Evolutionary conservation across 2,888 invertebrate genomes (phyloP).

Genomic region (Agrotis segetum): DNA sequence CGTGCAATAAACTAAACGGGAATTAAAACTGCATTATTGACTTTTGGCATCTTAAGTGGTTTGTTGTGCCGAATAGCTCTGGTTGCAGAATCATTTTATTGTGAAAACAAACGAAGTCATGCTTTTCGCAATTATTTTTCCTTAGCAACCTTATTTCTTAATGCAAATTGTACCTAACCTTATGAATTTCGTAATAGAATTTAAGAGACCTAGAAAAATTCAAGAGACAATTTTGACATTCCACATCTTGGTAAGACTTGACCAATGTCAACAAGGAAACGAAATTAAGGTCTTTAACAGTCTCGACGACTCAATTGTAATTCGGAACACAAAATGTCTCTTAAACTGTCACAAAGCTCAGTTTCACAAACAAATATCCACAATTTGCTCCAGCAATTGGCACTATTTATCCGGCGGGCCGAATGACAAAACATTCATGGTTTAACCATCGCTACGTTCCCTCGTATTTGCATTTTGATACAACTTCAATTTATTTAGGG

Average conservation of each 20-base stretch:
- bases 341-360: slow-evolving; percentile 60
- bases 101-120: slow-evolving; percentile 14
- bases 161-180: no score
- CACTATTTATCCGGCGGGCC: slow-evolving; percentile 71
- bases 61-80: slow-evolving; percentile 21
- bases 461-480: slow-evolving; percentile 69
- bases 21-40: slow-evolving; percentile 24
- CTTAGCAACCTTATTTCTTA: neutral
- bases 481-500: slow-evolving; percentile 61
- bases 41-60: slow-evolving; percentile 15
- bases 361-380: slow-evolving; percentile 71
- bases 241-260: no score
- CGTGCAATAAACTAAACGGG: no score
- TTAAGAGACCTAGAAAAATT: neutral
- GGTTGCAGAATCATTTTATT: no score
- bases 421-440: slow-evolving; percentile 79
- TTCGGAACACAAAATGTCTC: slow-evolving; percentile 45
- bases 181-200: neutral
- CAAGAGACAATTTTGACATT: neutral
- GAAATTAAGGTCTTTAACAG: neutral
- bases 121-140: neutral
- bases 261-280: neutral
- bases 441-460: slow-evolving; percentile 79
- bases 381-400: slow-evolving; percentile 71
- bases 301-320: slow-evolving; percentile 34